phyloP scores from a whole-genome alignment of 2,888 invertebrate genomes.

The Andrena chrysosceles region DNA sequence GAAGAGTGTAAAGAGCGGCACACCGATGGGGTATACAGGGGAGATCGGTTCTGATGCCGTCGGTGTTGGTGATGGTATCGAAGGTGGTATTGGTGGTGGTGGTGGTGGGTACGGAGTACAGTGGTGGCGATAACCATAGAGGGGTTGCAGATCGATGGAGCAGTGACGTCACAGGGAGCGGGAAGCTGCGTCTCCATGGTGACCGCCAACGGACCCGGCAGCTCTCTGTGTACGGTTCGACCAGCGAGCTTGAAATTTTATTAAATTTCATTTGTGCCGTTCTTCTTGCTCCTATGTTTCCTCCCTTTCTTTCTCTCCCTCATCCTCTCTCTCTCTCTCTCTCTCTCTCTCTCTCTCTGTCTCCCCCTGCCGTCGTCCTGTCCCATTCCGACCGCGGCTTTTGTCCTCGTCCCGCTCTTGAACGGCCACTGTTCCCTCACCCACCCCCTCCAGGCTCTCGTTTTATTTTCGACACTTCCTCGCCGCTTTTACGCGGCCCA shows the following conservation, averaged over 20 bases:
- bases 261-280: slow-evolving; percentile 80
- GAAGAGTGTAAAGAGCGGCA: slow-evolving; percentile 25
- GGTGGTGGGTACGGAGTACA: slow-evolving; percentile 67
- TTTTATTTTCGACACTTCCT: slow-evolving; percentile 55
- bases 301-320: slow-evolving; percentile 14
- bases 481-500: slow-evolving; percentile 44
- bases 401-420: slow-evolving; percentile 38
- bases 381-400: slow-evolving; percentile 18
- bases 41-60: slow-evolving; percentile 47
- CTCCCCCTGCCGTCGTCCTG: background rate
- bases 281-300: slow-evolving; percentile 44
- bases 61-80: slow-evolving; percentile 56
- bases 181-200: slow-evolving; percentile 84
- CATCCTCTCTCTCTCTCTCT: background rate
- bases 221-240: slow-evolving; percentile 73
- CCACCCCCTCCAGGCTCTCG: slow-evolving; percentile 26
- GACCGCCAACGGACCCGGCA: slow-evolving; percentile 85
- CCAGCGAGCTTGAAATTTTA: slow-evolving; percentile 81
- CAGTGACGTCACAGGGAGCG: slow-evolving; percentile 84
- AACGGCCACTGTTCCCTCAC: slow-evolving; percentile 19
- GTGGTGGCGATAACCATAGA: slow-evolving; percentile 74
- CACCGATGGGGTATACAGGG: slow-evolving; percentile 23
- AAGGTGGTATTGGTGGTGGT: slow-evolving; percentile 43
- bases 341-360: background rate
- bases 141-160: slow-evolving; percentile 83